Conservation (phyloP, 2,113 vertebrate species). For the Saiga tatarica region DNA sequence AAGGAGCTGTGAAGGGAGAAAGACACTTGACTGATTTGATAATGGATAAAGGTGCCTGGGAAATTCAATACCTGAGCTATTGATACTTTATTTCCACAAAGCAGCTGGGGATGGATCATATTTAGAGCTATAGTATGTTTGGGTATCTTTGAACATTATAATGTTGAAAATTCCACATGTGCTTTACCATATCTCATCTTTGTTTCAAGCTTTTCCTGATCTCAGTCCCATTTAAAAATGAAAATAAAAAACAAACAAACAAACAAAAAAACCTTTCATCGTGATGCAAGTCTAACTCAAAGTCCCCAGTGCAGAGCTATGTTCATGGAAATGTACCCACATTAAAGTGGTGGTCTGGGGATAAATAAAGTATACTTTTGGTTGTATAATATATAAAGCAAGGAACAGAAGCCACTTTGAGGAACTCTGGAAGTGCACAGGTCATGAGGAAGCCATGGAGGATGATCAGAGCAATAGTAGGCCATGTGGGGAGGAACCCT, state of each 20-base stretch:
- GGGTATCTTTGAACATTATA: background rate
- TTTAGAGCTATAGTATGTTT: background rate
- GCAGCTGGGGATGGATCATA: background rate
- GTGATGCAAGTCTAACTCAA: background rate
- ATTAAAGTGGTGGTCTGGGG: background rate
- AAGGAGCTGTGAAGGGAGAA: background rate
- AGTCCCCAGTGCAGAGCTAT: background rate
- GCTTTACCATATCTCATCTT: background rate
- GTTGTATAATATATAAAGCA: background rate
- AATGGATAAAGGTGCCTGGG: background rate
- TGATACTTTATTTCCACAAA: background rate
- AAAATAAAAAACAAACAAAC: background rate
- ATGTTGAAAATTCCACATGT: background rate
- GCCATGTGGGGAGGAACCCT: background rate
- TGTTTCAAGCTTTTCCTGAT: background rate
- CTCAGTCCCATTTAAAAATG: background rate
- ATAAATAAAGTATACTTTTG: background rate
- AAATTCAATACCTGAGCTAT: background rate
- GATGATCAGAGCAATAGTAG: background rate
- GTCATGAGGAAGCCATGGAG: background rate
- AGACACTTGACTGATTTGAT: background rate
- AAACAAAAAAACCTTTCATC: background rate
- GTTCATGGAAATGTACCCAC: background rate
- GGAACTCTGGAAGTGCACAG: background rate
- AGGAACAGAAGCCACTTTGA: background rate